These are phyloP conservation scores for Sinonovacula constricta DNA, from an alignment of 1,140 invertebrate species.

Conservation along the genomic window DNA sequence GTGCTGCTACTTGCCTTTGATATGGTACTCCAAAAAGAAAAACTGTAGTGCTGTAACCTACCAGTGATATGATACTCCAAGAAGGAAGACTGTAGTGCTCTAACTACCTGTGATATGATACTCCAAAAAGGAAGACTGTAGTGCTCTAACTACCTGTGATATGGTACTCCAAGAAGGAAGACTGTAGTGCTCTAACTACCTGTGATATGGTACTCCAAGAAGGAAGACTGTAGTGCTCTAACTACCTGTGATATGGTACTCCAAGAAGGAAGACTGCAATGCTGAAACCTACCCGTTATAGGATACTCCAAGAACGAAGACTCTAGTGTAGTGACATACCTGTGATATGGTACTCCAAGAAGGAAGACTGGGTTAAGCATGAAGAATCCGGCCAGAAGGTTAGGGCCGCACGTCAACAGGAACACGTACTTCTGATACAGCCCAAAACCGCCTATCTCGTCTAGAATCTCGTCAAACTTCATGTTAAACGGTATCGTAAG, in stretches of 20 bases:
- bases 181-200: not conserved
- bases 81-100: conserved; percentile 17
- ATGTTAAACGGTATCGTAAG: conserved; percentile 9
- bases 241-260: not conserved
- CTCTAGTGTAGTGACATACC: conserved; percentile 3
- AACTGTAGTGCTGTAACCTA: not conserved
- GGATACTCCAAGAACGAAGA: no score
- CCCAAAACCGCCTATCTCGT: conserved; percentile 35
- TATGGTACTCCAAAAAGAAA: no score
- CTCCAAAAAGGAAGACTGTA: no score
- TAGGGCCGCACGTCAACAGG: not conserved
- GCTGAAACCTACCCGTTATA: not conserved
- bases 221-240: not conserved
- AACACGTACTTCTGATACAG: conserved; percentile 31
- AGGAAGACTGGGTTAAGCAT: conserved; percentile 37
- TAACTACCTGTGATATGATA: not conserved
- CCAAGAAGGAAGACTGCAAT: not conserved
- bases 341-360: conserved; percentile 23
- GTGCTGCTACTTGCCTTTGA: not conserved
- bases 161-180: no score
- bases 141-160: not conserved
- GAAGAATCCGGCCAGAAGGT: conserved; percentile 28
- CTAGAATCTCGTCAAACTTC: conserved; percentile 23
- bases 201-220: no score
- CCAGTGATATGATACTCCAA: conserved; percentile 26